Base-by-base conservation (phyloP, 2,113 vertebrate species). In the Hippoglossus stenolepis region DNA sequence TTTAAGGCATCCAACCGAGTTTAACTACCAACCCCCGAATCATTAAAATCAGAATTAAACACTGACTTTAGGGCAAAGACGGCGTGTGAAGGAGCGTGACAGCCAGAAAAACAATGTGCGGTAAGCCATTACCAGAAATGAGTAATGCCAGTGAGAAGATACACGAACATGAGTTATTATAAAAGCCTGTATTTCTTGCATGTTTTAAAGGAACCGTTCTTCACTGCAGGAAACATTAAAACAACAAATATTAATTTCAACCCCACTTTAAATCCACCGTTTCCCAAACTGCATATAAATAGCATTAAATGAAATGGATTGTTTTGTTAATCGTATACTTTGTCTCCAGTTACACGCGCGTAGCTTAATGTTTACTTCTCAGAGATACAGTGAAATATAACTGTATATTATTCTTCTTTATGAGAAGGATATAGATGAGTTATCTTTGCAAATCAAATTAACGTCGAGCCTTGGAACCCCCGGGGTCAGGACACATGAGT, bases 401-500 rank as follows among this genome's bases (percentile, higher is more conserved):
- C 40, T 49, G 54, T 60, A 15, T 51, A 49, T 75, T 49, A 59
- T 21, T 20, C n/a, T 35, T 65, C 18, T 17, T 38, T 38, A 38
- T 53, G 21, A 61, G 47, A 12, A 2, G n/a, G 26, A 51, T 14
- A 45, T 57, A n/a, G 43, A 26, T 21, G n/a, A 28, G 51, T 57
- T 26, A 45, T 21, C 13, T 11, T 40, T 60, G 15, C 45, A 62
- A 45, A 69, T 43, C 21, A 31, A 62, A 62, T 43, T 43, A 17
- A 69, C 45, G 53, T 28, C 2, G 5, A 53, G 26, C 9, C 47
- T 51, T 8, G 9, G 38, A 31, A 23, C 18, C 3, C 17, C 11
- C 40, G 60, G 60, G 60, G 21, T 76, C 40, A 53, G 53, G 26
- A 60, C 45, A 53, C 59, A 67, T 4, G 31, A 54, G 63, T 15